These are phyloP conservation scores for Lottia gigantea DNA, from an alignment of 2,888 invertebrate species.

Conservation along the genomic window DNA sequence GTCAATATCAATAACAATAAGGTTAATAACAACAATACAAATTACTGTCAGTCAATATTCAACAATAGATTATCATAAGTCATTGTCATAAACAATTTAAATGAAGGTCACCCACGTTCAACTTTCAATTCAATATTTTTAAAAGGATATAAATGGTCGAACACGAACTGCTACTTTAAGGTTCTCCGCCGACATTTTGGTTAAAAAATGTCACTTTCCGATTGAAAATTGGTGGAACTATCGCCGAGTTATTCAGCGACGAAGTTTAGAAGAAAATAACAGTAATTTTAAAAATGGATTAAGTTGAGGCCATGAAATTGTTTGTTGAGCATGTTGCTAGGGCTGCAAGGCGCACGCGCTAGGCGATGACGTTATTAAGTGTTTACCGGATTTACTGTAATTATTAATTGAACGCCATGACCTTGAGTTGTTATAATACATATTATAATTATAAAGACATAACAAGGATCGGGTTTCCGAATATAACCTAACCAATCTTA, in stretches of 20 bases:
- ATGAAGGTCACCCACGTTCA: no score
- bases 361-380: neutral
- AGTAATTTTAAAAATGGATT: neutral
- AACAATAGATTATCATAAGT: no score
- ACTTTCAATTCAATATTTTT: conserved; percentile 14
- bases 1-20: no score
- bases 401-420: no score
- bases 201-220: neutral
- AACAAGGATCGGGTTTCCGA: no score
- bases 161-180: conserved; percentile 73
- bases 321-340: neutral
- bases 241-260: neutral
- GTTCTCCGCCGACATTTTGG: conserved; percentile 67
- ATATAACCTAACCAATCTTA: no score
- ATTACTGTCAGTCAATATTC: no score
- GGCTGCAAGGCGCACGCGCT: conserved; percentile 4
- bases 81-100: no score
- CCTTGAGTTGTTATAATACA: no score
- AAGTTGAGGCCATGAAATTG: neutral
- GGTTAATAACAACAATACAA: no score
- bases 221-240: neutral
- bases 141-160: conserved; percentile 71
- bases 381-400: no score
- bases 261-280: neutral
- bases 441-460: no score